A percentile compares a stretch with the other conserved stretches of the same genome.
Evolutionary conservation across 64 coral and sea anemone genomes (phyloP).

Genomic region (Dendrophyllia cribrosa): DNA sequence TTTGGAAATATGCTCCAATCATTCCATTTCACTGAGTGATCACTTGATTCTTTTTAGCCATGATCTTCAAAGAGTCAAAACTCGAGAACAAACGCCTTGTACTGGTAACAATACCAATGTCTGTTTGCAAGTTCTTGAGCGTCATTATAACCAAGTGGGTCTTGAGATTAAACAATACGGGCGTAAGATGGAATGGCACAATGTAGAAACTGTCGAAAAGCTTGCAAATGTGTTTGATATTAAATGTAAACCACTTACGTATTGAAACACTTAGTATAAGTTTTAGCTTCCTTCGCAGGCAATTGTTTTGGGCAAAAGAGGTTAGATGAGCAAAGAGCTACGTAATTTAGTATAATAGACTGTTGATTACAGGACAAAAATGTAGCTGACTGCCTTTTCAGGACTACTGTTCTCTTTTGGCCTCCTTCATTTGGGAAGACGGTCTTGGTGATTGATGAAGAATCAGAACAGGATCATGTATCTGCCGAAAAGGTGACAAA

Average conservation of each 20-base stretch:
- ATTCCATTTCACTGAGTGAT: neutral
- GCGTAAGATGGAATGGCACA: slow-evolving; percentile 37
- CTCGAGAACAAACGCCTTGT: neutral
- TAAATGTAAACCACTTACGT: neutral
- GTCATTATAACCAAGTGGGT: slow-evolving; percentile 49
- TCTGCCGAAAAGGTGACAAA: neutral
- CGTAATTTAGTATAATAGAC: too few relatives aligned
- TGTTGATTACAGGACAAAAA: too few relatives aligned
- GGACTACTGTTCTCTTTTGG: slow-evolving; percentile 41
- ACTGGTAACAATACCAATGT: slow-evolving; percentile 2
- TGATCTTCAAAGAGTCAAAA: slow-evolving; percentile 40
- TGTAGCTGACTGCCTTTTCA: too few relatives aligned
- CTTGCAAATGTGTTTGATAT: neutral
- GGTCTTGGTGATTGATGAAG: slow-evolving; percentile 57
- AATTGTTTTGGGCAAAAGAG: too few relatives aligned
- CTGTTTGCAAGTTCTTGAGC: slow-evolving; percentile 44
- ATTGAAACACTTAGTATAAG: too few relatives aligned
- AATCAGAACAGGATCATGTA: slow-evolving; percentile 24
- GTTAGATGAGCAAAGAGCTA: too few relatives aligned
- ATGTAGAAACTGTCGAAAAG: slow-evolving; percentile 32
- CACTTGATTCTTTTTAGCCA: slow-evolving; percentile 43
- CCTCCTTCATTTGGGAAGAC: slow-evolving; percentile 52
- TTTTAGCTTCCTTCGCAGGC: too few relatives aligned
- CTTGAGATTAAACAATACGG: slow-evolving; percentile 7
- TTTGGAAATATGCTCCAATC: slow-evolving; percentile 3